Evolutionary conservation across 2,113 vertebrate species (phyloP).

Genomic region (Aphelocoma coerulescens): DNA sequence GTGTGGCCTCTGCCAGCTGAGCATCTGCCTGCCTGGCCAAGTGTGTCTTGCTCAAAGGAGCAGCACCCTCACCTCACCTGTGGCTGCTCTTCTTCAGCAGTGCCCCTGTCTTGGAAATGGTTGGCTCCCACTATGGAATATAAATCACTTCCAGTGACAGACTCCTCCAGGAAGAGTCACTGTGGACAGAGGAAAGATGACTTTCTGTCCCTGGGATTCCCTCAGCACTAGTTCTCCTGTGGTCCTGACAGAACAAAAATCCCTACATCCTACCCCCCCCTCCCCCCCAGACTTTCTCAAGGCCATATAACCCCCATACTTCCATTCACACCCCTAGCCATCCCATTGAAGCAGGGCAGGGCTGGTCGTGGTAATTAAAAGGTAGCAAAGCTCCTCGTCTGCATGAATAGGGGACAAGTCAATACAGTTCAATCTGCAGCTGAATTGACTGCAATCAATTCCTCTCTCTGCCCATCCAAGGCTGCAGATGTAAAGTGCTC

Average conservation of each 20-base stretch:
- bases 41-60: not conserved
- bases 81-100: not conserved
- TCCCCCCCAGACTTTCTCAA: not conserved
- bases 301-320: not conserved
- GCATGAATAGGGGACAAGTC: constrained; percentile 39
- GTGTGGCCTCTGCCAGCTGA: not conserved
- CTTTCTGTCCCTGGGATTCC: not conserved
- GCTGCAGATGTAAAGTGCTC: constrained; percentile 63
- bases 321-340: not conserved
- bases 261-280: no score
- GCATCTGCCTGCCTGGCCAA: not conserved
- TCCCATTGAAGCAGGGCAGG: not conserved
- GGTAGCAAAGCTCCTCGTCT: constrained; percentile 26
- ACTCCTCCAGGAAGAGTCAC: not conserved
- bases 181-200: not conserved
- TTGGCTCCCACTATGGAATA: not conserved
- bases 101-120: not conserved
- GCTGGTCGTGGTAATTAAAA: constrained; percentile 53
- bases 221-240: not conserved
- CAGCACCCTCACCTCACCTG: not conserved
- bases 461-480: constrained; percentile 57
- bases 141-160: not conserved
- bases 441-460: constrained; percentile 71
- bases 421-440: constrained; percentile 60
- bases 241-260: not conserved